Percentiles rank a stretch among this genome's conserved stretches.
Evolutionary conservation across 2,888 invertebrate species (phyloP).

Genomic region (Stomorhina lunata): DNA sequence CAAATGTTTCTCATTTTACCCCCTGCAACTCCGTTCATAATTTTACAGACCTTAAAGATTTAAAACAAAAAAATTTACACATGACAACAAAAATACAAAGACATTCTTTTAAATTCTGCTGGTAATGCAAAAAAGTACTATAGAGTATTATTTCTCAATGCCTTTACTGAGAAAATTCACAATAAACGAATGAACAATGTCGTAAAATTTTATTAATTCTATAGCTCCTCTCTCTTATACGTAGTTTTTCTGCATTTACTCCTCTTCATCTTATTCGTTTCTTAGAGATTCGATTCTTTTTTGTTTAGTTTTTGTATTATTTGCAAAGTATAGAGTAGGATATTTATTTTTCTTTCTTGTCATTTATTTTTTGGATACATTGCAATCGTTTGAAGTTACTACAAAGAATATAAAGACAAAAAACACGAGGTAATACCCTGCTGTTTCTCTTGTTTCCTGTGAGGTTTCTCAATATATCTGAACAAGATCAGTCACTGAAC

Average conservation of each 20-base stretch:
- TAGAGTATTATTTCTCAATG: slow-evolving; percentile 32
- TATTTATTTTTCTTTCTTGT: slow-evolving; percentile 32
- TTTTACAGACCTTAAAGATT: too few species aligned
- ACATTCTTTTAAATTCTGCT: slow-evolving; percentile 27
- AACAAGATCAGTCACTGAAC: slow-evolving; percentile 59
- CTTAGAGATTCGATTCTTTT: neutral
- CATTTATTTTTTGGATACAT: slow-evolving; percentile 25
- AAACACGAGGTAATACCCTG: slow-evolving; percentile 52
- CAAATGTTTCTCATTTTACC: too few species aligned
- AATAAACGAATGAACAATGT: slow-evolving; percentile 41
- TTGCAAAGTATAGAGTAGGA: slow-evolving; percentile 33
- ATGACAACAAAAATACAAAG: neutral
- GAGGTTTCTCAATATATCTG: slow-evolving; percentile 29
- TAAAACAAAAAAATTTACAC: too few species aligned
- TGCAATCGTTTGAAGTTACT: slow-evolving; percentile 20
- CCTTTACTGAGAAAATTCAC: slow-evolving; percentile 41
- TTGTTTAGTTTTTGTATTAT: slow-evolving; percentile 5
- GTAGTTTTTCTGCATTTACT: neutral
- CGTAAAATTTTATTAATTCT: slow-evolving; percentile 41
- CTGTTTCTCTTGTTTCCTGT: slow-evolving; percentile 57
- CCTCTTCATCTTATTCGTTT: slow-evolving; percentile 16
- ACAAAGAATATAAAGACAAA: neutral
- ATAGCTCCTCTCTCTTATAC: slow-evolving; percentile 30
- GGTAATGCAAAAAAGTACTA: neutral
- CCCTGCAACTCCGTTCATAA: too few species aligned